phyloP scores from a whole-genome alignment of 2,797 vertebrate genomes.

The Orestias chungarensis region DNA sequence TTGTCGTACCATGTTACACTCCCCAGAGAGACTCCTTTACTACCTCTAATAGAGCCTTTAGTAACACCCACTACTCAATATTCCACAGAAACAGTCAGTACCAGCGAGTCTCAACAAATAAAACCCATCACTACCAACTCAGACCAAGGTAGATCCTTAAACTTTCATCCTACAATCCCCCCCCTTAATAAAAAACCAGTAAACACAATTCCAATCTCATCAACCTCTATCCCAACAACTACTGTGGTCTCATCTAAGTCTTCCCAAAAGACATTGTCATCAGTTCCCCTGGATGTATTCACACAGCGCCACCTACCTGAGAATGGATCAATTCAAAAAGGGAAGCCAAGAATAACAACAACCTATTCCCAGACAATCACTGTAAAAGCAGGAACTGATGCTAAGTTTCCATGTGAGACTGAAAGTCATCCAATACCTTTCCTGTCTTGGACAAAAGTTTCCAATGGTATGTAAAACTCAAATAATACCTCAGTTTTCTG shows the following conservation, averaged over 20 bases:
- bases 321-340: conserved; percentile 57
- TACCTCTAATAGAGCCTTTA: conserved; percentile 23
- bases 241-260: conserved; percentile 20
- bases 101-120: conserved; percentile 41
- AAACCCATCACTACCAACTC: conserved; percentile 27
- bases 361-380: conserved; percentile 74
- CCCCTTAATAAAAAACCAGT: conserved; percentile 45
- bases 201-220: conserved; percentile 38
- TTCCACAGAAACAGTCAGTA: conserved; percentile 60
- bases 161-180: conserved; percentile 22
- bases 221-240: conserved; percentile 13
- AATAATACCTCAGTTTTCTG: conserved; percentile 5
- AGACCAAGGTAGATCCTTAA: conserved; percentile 15
- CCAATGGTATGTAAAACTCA: conserved; percentile 84
- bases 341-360: conserved; percentile 80
- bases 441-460: conserved; percentile 89
- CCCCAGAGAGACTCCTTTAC: conserved; percentile 20
- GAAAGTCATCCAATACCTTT: conserved; percentile 84
- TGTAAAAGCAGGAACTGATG: conserved; percentile 81
- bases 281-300: conserved; percentile 37
- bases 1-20: conserved; percentile 5
- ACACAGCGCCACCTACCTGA: conserved; percentile 55
- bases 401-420: conserved; percentile 84
- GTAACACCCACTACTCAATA: conserved; percentile 13
- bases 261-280: conserved; percentile 25